These are phyloP conservation scores for Varecia variegata DNA, from an alignment of 2,797 vertebrate species.

Conservation along the genomic window DNA sequence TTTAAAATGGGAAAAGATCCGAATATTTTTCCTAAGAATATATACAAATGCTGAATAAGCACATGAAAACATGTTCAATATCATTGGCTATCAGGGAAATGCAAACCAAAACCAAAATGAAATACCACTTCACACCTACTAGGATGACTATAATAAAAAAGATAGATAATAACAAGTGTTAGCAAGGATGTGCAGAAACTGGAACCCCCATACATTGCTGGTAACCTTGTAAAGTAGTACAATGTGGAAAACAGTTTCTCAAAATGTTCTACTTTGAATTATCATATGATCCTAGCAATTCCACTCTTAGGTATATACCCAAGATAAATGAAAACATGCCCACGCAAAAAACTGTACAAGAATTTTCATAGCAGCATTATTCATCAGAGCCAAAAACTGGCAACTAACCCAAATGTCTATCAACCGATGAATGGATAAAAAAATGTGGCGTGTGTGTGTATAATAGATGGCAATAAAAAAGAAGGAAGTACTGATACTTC, in stretches of 20 bases:
- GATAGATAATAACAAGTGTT: not conserved
- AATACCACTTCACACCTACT: not conserved
- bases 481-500: not conserved
- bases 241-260: not conserved
- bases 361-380: not conserved
- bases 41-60: not conserved
- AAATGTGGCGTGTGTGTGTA: not conserved
- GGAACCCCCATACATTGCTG: not conserved
- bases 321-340: not conserved
- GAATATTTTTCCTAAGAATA: not conserved
- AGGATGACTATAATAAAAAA: not conserved
- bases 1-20: slow-evolving; percentile 8
- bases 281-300: not conserved
- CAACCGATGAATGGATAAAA: not conserved
- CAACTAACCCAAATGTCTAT: not conserved
- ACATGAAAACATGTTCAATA: not conserved
- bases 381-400: not conserved
- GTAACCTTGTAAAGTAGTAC: not conserved
- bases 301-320: not conserved
- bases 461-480: not conserved
- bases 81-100: not conserved
- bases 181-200: not conserved
- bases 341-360: not conserved
- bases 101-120: not conserved
- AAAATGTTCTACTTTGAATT: not conserved